Conservation (phyloP, 2,797 vertebrate genomes). For the Platalea minor region DNA sequence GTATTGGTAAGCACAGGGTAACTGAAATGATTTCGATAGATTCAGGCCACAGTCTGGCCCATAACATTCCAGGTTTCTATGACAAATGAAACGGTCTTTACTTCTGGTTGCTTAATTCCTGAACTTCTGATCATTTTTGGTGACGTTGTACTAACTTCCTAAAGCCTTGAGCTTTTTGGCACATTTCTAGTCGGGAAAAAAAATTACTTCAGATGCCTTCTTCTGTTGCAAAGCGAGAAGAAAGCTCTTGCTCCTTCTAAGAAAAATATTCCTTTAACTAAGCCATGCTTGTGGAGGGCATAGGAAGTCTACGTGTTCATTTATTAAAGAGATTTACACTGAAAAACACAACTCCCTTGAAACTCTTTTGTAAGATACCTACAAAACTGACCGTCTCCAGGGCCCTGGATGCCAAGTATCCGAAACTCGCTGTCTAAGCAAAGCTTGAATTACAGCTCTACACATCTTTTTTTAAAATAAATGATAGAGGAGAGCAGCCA, state of each 20-base stretch:
- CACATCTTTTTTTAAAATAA: background rate
- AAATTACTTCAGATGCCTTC: rapidly evolving
- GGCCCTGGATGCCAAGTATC: background rate
- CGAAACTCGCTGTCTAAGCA: background rate
- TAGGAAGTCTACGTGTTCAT: rapidly evolving
- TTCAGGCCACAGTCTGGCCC: background rate
- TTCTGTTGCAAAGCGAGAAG: background rate
- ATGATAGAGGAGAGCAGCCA: background rate
- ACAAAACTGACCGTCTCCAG: background rate
- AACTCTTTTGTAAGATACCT: background rate
- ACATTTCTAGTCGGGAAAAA: background rate
- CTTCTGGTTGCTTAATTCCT: background rate
- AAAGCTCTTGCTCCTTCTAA: background rate
- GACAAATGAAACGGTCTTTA: background rate
- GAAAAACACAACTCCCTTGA: background rate
- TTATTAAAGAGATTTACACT: background rate
- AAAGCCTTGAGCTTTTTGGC: background rate
- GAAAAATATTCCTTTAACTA: background rate
- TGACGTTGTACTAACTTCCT: background rate
- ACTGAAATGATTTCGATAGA: rapidly evolving
- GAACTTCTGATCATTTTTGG: background rate
- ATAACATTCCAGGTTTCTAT: background rate
- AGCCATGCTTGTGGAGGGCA: background rate
- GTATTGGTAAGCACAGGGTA: rapidly evolving
- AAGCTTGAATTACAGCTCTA: background rate